These are phyloP conservation scores for Neolamprologus fasciatus DNA, from an alignment of 2,113 vertebrate genomes.

Conservation along the genomic window DNA sequence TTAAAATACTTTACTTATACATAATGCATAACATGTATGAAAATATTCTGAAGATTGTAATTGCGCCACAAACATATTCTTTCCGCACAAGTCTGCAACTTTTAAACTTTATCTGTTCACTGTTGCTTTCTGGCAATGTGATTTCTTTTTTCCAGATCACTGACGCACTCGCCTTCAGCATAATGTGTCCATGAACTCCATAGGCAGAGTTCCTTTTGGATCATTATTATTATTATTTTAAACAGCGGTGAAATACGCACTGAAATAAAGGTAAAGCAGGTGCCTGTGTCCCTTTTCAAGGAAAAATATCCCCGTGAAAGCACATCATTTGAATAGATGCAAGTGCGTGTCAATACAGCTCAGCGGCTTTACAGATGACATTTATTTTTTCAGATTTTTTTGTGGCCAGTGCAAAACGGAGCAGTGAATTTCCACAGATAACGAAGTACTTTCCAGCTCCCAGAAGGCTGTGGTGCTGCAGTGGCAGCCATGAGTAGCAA, in stretches of 20 bases:
- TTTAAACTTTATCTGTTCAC: not conserved
- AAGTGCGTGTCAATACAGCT: not conserved
- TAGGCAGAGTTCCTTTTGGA: not conserved
- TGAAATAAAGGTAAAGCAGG: not conserved
- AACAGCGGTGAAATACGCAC: not conserved
- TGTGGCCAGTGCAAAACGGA: not conserved
- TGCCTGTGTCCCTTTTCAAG: not conserved
- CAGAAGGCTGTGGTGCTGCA: constrained; percentile 11
- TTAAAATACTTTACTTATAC: not conserved
- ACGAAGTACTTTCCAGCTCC: constrained; percentile 12
- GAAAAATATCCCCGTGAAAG: not conserved
- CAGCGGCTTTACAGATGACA: not conserved
- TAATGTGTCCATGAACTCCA: not conserved
- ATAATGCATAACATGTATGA: not conserved
- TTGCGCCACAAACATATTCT: not conserved
- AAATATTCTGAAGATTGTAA: not conserved
- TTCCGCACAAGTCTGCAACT: not conserved
- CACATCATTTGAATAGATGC: not conserved
- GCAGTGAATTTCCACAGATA: not conserved
- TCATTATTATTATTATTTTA: not conserved
- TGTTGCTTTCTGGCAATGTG: not conserved
- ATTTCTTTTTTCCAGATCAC: not conserved
- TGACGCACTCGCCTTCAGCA: not conserved
- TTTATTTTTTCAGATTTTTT: not conserved
- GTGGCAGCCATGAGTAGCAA: constrained; percentile 13